Evolutionary conservation across 2,113 vertebrate species (phyloP).

Genomic region (Pycnonotus jocosus): DNA sequence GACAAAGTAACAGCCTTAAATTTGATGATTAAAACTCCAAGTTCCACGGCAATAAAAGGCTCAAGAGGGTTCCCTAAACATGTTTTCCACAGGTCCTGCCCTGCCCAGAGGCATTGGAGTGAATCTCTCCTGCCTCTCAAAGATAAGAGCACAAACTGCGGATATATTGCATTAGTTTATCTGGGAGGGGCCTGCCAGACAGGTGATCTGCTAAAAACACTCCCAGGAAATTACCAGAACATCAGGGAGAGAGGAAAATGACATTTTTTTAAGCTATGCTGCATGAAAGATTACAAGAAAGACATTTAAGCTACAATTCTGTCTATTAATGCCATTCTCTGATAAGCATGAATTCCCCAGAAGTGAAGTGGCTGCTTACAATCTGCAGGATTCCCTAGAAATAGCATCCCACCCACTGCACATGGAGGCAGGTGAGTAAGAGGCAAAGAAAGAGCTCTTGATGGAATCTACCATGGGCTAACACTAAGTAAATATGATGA

Average conservation of each 20-base stretch:
- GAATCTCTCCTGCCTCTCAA: not conserved
- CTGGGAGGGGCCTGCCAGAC: not conserved
- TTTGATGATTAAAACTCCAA: not conserved
- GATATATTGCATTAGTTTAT: not conserved
- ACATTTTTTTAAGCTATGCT: not conserved
- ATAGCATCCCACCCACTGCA: not conserved
- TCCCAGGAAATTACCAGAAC: not conserved
- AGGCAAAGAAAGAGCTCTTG: not conserved
- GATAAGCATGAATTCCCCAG: not conserved
- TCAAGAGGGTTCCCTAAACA: not conserved
- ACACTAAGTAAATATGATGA: not conserved
- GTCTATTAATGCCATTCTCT: not conserved
- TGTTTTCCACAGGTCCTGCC: not conserved
- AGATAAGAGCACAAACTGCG: not conserved
- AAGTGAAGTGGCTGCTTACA: not conserved
- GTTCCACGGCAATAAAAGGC: rapidly evolving
- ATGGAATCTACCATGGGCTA: not conserved
- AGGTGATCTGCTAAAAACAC: not conserved
- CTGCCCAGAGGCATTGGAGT: not conserved
- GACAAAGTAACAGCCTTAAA: not conserved
- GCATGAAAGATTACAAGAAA: not conserved
- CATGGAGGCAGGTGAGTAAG: not conserved
- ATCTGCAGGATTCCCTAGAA: not conserved
- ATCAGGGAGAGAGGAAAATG: not conserved
- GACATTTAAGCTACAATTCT: not conserved